Evolutionary conservation across 2,113 vertebrate genomes (phyloP).

Genomic region (Hylia prasina): DNA sequence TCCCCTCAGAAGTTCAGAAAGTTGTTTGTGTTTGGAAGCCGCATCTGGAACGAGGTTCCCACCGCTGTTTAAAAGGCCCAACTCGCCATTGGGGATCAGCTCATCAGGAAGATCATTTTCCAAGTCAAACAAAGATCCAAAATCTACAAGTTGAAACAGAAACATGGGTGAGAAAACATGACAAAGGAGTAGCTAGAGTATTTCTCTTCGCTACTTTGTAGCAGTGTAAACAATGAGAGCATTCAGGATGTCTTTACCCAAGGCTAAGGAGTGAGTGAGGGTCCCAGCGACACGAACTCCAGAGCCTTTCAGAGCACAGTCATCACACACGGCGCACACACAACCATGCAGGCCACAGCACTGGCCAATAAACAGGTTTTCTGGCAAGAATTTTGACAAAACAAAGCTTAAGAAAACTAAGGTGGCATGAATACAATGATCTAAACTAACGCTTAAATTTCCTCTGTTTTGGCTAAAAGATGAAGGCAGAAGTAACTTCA

Average conservation of each 20-base stretch:
- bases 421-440: not conserved
- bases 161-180: conserved; percentile 45
- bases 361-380: not conserved
- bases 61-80: conserved; percentile 83
- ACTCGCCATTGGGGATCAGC: conserved; percentile 93
- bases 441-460: not conserved
- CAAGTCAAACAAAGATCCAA: conserved; percentile 94
- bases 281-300: accelerated
- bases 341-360: not conserved
- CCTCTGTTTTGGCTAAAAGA: not conserved
- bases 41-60: conserved; percentile 88
- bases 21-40: conserved; percentile 95
- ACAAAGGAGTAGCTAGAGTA: not conserved
- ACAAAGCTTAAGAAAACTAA: not conserved
- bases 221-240: not conserved
- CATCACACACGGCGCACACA: accelerated
- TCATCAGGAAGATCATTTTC: conserved; percentile 98
- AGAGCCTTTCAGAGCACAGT: not conserved
- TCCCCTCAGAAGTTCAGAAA: conserved; percentile 92
- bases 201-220: not conserved
- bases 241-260: not conserved
- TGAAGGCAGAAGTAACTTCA: not conserved
- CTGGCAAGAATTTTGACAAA: not conserved
- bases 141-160: conserved; percentile 81
- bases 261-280: accelerated